Evolutionary conservation across 2,888 invertebrate genomes (phyloP).

Genomic region (Caenorhabditis sp.): DNA sequence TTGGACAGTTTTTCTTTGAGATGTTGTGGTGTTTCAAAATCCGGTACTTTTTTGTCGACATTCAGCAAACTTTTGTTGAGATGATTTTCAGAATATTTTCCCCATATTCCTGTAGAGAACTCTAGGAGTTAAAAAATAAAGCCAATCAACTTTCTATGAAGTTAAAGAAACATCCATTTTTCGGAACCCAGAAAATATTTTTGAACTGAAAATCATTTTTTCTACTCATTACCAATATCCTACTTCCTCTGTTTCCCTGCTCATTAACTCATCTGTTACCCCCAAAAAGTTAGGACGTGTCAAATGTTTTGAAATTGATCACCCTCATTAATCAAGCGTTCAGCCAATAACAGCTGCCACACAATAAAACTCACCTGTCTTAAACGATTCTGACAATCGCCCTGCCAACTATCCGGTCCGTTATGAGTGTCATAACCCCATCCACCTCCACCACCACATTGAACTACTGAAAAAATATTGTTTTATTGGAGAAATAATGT

Average conservation of each 20-base stretch:
- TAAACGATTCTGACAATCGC: slow-evolving; percentile 53
- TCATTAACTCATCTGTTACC: background rate
- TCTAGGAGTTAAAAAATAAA: too few relatives aligned
- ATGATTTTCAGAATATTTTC: too few relatives aligned
- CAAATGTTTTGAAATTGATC: background rate
- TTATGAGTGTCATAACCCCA: slow-evolving; percentile 64
- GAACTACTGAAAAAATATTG: slow-evolving; percentile 25
- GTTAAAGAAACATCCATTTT: too few relatives aligned
- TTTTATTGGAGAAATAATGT: too few relatives aligned
- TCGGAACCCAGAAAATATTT: too few relatives aligned
- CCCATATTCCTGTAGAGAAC: too few relatives aligned
- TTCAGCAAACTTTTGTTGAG: background rate
- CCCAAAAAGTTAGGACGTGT: background rate
- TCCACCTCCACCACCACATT: slow-evolving; percentile 30
- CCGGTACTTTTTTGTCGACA: too few relatives aligned
- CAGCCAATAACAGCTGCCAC: background rate
- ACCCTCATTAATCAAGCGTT: background rate
- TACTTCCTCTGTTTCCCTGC: background rate
- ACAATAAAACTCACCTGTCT: slow-evolving; percentile 36
- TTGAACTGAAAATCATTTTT: too few relatives aligned
- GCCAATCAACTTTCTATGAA: too few relatives aligned
- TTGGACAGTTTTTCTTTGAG: too few relatives aligned
- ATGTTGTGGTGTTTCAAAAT: too few relatives aligned
- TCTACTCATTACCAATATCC: background rate
- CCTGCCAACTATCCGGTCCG: slow-evolving; percentile 62